phyloP scores from a whole-genome alignment of 1,140 invertebrate species.

The Drosophila sucinea region DNA sequence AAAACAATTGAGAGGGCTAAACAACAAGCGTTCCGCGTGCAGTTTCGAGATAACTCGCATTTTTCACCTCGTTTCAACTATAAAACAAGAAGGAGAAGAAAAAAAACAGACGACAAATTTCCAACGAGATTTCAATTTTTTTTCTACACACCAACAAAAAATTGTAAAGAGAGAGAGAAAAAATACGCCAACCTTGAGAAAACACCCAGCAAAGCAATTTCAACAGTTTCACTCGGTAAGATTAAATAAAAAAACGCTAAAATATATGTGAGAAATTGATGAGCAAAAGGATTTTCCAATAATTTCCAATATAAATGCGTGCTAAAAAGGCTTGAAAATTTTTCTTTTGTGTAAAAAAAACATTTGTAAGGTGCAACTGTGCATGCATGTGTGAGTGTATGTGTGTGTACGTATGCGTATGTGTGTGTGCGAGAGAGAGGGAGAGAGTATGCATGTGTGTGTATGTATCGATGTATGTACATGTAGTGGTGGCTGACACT shows the following conservation, averaged over 20 bases:
- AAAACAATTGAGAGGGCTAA: conserved; percentile 30
- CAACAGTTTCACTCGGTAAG: conserved; percentile 71
- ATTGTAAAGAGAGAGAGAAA: conserved; percentile 28
- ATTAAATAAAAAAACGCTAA: conserved; percentile 22
- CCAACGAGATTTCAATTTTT: conserved; percentile 58
- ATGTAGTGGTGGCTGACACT: conserved; percentile 30
- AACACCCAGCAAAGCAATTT: conserved; percentile 70
- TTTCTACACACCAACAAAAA: conserved; percentile 56
- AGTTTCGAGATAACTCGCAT: conserved; percentile 31
- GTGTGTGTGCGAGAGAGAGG: not conserved
- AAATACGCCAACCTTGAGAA: conserved; percentile 76
- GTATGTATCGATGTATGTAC: conserved; percentile 29
- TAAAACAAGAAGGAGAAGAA: conserved; percentile 14
- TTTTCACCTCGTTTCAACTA: not conserved
- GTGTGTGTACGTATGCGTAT: conserved; percentile 8
- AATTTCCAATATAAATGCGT: conserved; percentile 55
- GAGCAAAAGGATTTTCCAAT: conserved; percentile 17
- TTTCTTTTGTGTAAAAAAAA: conserved; percentile 72
- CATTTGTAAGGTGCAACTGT: conserved; percentile 77
- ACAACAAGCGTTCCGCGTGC: conserved; percentile 30
- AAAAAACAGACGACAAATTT: conserved; percentile 39
- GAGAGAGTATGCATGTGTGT: conserved; percentile 34
- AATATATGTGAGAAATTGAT: conserved; percentile 22
- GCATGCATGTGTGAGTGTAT: conserved; percentile 52
- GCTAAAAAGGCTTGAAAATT: conserved; percentile 54